Conservation (phyloP, 2,797 vertebrate species). For the Tragopan temminckii region DNA sequence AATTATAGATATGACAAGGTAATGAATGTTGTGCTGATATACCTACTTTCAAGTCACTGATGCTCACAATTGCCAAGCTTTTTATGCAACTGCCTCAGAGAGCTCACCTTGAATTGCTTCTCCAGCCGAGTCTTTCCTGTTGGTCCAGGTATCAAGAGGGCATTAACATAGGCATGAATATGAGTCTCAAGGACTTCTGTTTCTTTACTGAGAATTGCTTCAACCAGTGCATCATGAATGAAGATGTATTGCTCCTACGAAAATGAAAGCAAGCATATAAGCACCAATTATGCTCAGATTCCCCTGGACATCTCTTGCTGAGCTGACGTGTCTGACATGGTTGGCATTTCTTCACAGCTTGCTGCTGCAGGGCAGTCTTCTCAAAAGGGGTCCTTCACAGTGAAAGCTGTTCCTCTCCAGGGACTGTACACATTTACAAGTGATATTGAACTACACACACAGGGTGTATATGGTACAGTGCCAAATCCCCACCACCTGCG, state of each 20-base stretch:
- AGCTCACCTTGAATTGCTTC: constrained; percentile 93
- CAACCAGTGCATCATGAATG: constrained; percentile 93
- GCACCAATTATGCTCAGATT: neutral
- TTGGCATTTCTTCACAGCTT: neutral
- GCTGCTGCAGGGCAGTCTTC: neutral
- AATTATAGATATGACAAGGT: neutral
- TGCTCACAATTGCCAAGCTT: neutral
- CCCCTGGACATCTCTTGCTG: neutral
- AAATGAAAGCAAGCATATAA: constrained; percentile 8
- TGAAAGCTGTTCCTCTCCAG: neutral
- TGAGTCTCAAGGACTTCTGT: constrained; percentile 89
- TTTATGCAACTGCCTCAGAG: neutral
- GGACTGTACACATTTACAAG: neutral
- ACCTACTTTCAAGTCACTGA: neutral
- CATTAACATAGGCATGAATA: constrained; percentile 92
- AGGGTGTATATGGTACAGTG: neutral
- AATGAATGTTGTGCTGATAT: neutral
- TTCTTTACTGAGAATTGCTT: constrained; percentile 91
- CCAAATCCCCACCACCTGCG: neutral
- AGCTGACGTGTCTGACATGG: neutral
- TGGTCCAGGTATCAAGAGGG: constrained; percentile 89
- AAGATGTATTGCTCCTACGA: constrained; percentile 95
- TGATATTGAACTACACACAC: neutral
- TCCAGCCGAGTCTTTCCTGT: constrained; percentile 90
- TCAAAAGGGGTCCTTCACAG: neutral